Evolutionary conservation across 2,113 vertebrate genomes (phyloP).

Genomic region (Macrotus californicus): DNA sequence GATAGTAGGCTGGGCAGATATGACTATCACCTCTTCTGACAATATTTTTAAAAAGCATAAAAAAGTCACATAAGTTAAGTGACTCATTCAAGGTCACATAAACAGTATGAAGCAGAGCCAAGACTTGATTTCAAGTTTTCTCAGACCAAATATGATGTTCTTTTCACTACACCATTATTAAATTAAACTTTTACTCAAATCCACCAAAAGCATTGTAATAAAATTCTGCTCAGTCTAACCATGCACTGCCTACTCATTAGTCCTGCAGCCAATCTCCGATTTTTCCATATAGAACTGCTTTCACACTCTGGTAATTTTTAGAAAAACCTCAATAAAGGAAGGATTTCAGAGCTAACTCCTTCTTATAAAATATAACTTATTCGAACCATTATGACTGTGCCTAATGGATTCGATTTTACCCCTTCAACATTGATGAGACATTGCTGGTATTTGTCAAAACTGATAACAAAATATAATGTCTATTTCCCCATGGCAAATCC

Average conservation of each 20-base stretch:
- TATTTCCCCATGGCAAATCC: neutral
- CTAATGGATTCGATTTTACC: slow-evolving; percentile 46
- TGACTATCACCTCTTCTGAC: neutral
- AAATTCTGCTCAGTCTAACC: slow-evolving; percentile 23
- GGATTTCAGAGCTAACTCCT: slow-evolving; percentile 55
- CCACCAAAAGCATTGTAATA: neutral
- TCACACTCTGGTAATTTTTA: slow-evolving; percentile 24
- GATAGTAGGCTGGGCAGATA: neutral
- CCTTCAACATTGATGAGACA: slow-evolving; percentile 4
- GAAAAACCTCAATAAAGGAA: slow-evolving; percentile 48
- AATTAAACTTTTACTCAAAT: slow-evolving; percentile 39
- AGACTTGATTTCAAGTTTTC: slow-evolving; percentile 23
- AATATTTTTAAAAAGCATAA: neutral
- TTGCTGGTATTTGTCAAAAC: neutral
- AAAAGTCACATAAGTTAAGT: slow-evolving; percentile 1
- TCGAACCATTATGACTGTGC: slow-evolving; percentile 35
- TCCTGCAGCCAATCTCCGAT: slow-evolving; percentile 15
- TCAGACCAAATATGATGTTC: slow-evolving; percentile 1
- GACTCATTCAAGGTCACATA: neutral
- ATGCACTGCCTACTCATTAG: neutral
- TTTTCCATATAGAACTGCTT: slow-evolving; percentile 29
- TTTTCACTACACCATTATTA: neutral
- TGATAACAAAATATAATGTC: neutral
- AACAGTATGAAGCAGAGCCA: neutral
- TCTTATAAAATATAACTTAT: slow-evolving; percentile 8